These are phyloP conservation scores for Eupithecia pulchellata DNA, from an alignment of 2,888 invertebrate species.

Conservation along the genomic window DNA sequence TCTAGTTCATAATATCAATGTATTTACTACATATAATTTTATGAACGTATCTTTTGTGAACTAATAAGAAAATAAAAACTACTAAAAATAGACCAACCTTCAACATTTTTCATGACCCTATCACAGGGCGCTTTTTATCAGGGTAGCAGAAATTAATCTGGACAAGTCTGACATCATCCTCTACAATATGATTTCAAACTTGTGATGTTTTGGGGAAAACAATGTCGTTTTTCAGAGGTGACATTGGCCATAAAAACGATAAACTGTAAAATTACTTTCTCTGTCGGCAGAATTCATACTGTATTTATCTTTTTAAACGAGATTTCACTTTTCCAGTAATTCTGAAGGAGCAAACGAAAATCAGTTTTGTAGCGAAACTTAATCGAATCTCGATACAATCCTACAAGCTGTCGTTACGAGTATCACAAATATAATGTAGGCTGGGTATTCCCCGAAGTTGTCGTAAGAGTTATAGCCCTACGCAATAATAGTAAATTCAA, in stretches of 20 bases:
- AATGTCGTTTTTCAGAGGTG: not conserved
- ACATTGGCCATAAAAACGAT: not conserved
- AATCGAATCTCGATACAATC: constrained; percentile 13
- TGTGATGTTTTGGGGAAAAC: not conserved
- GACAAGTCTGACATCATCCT: no score
- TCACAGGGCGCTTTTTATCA: not conserved
- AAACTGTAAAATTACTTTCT: not conserved
- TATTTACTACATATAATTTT: no score
- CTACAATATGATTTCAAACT: not conserved
- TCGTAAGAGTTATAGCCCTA: constrained; percentile 35
- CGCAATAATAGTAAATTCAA: constrained; percentile 37
- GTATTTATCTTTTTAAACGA: no score
- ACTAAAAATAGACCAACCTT: no score
- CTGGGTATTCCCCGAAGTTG: constrained; percentile 25
- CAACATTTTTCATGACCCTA: not conserved
- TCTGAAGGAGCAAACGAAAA: not conserved
- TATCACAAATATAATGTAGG: constrained; percentile 23
- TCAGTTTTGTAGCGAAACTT: not conserved
- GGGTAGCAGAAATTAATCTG: not conserved
- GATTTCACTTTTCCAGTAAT: not conserved
- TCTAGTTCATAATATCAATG: no score
- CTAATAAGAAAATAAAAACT: no score
- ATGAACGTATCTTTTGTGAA: no score
- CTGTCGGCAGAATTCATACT: not conserved
- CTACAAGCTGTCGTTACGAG: constrained; percentile 10